phyloP scores from a whole-genome alignment of 2,888 invertebrate genomes.

The Craniophora ligustri region DNA sequence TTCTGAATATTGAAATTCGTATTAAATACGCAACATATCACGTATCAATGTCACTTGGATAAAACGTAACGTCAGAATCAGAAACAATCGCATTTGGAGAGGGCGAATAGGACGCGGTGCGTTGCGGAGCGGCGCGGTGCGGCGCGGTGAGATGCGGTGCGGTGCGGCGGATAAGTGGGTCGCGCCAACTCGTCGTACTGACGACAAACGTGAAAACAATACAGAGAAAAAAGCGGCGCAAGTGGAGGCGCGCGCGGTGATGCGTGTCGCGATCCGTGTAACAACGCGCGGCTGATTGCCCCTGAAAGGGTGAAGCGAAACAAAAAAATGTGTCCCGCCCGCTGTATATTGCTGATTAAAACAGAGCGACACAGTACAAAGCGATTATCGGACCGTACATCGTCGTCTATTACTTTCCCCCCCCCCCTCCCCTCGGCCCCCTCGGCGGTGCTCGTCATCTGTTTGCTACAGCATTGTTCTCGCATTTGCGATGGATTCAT shows the following conservation, averaged over 20 bases:
- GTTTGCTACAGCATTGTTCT: conserved; percentile 48
- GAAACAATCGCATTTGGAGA: conserved; percentile 55
- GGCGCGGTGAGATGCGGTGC: conserved; percentile 30
- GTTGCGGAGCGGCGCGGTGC: conserved; percentile 18
- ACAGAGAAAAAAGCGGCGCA: conserved; percentile 52
- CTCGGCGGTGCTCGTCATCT: conserved; percentile 10
- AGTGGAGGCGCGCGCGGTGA: conserved; percentile 63
- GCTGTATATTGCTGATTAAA: conserved; percentile 80
- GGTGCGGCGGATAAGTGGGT: conserved; percentile 46
- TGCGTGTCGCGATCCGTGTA: conserved; percentile 73
- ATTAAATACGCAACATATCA: conserved; percentile 45
- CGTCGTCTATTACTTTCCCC: conserved; percentile 69
- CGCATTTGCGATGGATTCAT: conserved; percentile 65
- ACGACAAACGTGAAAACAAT: conserved; percentile 60
- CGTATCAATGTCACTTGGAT: conserved; percentile 47
- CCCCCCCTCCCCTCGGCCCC: conserved; percentile 1
- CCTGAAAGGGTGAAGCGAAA: conserved; percentile 77
- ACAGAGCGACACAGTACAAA: conserved; percentile 76
- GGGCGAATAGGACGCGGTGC: not conserved
- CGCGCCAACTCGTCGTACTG: conserved; percentile 44
- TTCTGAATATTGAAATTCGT: conserved; percentile 26
- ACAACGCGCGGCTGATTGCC: conserved; percentile 81
- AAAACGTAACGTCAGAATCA: conserved; percentile 49
- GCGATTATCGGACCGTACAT: conserved; percentile 82
- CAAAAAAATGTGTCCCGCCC: conserved; percentile 64